phyloP scores from a whole-genome alignment of 2,113 vertebrate genomes.

The Procavia capensis region DNA sequence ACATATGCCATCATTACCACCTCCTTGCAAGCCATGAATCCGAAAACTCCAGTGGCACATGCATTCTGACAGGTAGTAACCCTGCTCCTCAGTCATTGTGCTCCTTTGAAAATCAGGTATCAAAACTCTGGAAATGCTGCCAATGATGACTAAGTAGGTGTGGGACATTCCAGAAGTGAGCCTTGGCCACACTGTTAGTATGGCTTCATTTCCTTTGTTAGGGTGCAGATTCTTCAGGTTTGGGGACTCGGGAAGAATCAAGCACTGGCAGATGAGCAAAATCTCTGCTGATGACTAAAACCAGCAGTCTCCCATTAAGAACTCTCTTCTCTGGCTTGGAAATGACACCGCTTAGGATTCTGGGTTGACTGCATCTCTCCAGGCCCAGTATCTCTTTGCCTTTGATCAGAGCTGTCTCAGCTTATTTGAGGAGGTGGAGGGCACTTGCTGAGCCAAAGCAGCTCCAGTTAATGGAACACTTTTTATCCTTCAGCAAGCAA shows the following conservation, averaged over 20 bases:
- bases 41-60: background rate
- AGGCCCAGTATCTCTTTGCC: background rate
- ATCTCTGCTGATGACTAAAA: background rate
- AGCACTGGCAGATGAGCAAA: no score
- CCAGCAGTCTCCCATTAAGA: no score
- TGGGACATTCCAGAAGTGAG: background rate
- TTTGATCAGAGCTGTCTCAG: background rate
- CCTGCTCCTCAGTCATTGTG: background rate
- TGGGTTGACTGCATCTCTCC: background rate
- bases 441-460: constrained; percentile 61
- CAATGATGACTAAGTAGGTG: no score
- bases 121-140: background rate
- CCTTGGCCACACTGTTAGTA: background rate
- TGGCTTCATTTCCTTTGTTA: background rate
- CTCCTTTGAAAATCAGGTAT: background rate
- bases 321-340: background rate
- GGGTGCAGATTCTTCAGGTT: background rate
- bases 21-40: background rate
- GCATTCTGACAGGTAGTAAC: background rate
- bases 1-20: no score
- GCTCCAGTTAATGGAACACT: constrained; percentile 75
- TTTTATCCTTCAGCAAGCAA: constrained; percentile 82
- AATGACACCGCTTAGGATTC: background rate
- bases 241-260: background rate
- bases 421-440: background rate